Conservation (phyloP, 2,888 invertebrate genomes). For the Meloe dianella region DNA sequence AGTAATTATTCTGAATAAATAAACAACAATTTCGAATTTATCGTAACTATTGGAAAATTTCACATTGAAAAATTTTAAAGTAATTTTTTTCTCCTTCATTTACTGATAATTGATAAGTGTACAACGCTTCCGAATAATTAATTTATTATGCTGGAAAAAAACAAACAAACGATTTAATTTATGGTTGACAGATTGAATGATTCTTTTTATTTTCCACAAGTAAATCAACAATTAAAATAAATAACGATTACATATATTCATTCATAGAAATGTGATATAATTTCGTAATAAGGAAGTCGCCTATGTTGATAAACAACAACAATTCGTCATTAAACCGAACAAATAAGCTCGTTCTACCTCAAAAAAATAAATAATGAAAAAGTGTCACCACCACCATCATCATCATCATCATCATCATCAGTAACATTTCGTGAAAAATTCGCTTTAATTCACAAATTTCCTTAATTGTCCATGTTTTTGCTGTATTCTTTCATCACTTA, state of each 20-base stretch:
- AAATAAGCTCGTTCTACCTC: not conserved
- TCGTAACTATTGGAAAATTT: not conserved
- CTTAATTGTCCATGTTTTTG: not conserved
- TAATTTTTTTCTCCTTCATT: no score
- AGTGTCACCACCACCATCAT: not conserved
- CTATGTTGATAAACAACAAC: not conserved
- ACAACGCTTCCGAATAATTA: not conserved
- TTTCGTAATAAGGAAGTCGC: not conserved
- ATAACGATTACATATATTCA: not conserved
- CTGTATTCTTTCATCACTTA: not conserved
- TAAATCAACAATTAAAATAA: not conserved
- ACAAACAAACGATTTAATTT: no score
- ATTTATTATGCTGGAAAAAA: not conserved
- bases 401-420: not conserved
- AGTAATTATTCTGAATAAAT: slow-evolving; percentile 1
- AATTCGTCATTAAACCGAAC: not conserved
- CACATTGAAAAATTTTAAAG: no score
- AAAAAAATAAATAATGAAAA: not conserved
- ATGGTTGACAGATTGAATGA: no score
- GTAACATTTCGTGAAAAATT: not conserved
- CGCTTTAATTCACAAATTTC: not conserved
- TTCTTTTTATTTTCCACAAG: not conserved
- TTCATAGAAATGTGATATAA: not conserved
- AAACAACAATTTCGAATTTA: not conserved
- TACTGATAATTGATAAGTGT: not conserved